A percentile compares a stretch with the other conserved stretches of the same genome.
Evolutionary conservation across 2,888 invertebrate genomes (phyloP).

Genomic region (Latheticus oryzae): DNA sequence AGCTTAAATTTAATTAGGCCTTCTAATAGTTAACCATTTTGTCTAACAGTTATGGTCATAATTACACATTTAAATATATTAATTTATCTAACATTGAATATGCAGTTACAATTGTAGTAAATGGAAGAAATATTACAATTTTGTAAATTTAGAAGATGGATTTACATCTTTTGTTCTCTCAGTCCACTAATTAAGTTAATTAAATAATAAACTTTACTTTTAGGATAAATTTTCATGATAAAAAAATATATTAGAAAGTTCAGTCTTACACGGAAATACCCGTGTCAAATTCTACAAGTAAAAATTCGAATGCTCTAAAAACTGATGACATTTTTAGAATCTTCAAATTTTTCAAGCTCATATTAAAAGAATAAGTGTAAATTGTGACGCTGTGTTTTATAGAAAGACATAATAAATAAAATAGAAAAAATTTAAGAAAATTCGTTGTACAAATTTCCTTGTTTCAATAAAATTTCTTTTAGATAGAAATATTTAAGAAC

Average conservation of each 20-base stretch:
- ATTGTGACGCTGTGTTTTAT: too few species aligned
- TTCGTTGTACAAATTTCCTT: constrained; percentile 50
- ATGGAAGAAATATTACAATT: constrained; percentile 53
- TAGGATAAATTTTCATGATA: constrained; percentile 23
- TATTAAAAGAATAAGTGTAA: too few species aligned
- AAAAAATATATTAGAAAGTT: constrained; percentile 48
- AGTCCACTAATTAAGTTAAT: constrained; percentile 31
- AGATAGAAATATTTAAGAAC: constrained; percentile 10
- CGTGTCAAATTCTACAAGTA: too few species aligned
- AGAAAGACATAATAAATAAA: constrained; percentile 13
- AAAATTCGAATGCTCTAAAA: constrained; percentile 6
- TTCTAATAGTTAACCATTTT: constrained; percentile 61
- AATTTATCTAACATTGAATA: constrained; percentile 47
- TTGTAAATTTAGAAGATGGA: constrained; percentile 45
- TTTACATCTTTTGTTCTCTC: constrained; percentile 27
- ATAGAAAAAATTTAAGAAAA: constrained; percentile 27
- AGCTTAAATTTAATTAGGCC: constrained; percentile 64
- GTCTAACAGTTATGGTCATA: constrained; percentile 43
- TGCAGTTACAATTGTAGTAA: constrained; percentile 47
- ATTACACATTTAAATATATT: constrained; percentile 44
- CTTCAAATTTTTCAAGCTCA: too few species aligned
- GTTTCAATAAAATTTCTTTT: constrained; percentile 39
- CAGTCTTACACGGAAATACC: constrained; percentile 58
- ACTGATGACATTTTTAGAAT: too few species aligned
- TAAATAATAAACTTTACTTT: too few species aligned